Conservation (phyloP, 53 echinoderm and acorn worm genomes). For the Echinometra lucunter region DNA sequence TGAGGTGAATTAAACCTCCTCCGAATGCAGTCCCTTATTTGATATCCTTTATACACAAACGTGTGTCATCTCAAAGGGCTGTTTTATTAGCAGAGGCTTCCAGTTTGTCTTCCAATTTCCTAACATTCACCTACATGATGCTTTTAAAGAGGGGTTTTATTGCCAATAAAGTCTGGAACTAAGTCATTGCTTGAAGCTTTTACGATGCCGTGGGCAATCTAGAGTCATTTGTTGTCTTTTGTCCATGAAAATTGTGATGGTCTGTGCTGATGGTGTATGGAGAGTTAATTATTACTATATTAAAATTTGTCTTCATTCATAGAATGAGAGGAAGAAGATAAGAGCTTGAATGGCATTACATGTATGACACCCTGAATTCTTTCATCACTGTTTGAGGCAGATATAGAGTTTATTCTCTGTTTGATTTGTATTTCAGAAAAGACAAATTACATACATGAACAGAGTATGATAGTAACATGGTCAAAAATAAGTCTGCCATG, state of each 20-base stretch:
- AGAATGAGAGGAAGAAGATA: not conserved
- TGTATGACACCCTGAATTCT: too few relatives aligned
- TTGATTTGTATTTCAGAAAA: too few relatives aligned
- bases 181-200: not conserved
- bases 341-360: too few relatives aligned
- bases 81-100: not conserved
- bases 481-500: too few relatives aligned
- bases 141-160: not conserved
- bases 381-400: too few relatives aligned
- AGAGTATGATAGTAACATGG: too few relatives aligned
- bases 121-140: not conserved
- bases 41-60: not conserved
- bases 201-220: not conserved
- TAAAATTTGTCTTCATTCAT: not conserved
- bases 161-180: not conserved
- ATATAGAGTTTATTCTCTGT: too few relatives aligned
- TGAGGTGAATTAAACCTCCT: too few relatives aligned
- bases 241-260: not conserved
- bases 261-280: not conserved
- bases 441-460: too few relatives aligned
- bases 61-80: not conserved
- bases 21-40: not conserved
- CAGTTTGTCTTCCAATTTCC: not conserved
- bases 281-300: not conserved
- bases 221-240: not conserved